Base-by-base conservation (phyloP, 2,797 vertebrate genomes). In the Peromyscus attwateri region DNA sequence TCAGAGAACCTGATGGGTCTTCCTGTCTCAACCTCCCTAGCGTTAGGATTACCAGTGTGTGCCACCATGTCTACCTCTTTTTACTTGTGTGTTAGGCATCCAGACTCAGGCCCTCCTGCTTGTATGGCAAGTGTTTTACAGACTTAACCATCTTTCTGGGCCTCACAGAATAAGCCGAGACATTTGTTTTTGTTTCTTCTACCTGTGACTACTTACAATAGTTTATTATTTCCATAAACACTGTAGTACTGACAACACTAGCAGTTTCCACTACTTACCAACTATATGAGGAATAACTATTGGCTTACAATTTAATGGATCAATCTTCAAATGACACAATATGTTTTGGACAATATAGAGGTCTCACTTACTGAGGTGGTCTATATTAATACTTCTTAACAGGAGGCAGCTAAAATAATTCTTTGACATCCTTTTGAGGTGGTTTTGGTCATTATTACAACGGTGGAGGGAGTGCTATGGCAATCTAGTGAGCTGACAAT, bases 401-500 rank as follows among this genome's bases (percentile, higher is more conserved):
- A 60, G 2, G 27, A 19, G 16, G 8, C 0, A 0, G 5, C 13
- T 1, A 0, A 27, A 25, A 8, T 0, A 2, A 52, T 5, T 1
- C 66, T 87, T 34, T 79, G 46, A 1, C 55, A 68, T 76, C 13
- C 1, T 75, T 16, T 55, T 1, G 29, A 80, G 29, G 43, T 8
- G 49, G 0, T 49, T 88, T 34, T 57, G 83, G 11, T 49, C 19
- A 70, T 80, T 80, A 37, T 23, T 52, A 17, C 2, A 68, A 40
- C 9, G 21, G 29, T 60, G 17, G 1, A 83, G 3, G 11, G 13
- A 6, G 3, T 43, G 31, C 3, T 82, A 37, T 11, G 85, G 40
- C 2, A 2, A 14, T 49, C 12, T 76, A 49, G 21, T 79, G 25
- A 23, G 19, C 60, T 40, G 57, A 49, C 9, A 13, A 5, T 73